Conservation (phyloP, 2,797 vertebrate genomes). For the Valencia hispanica region DNA sequence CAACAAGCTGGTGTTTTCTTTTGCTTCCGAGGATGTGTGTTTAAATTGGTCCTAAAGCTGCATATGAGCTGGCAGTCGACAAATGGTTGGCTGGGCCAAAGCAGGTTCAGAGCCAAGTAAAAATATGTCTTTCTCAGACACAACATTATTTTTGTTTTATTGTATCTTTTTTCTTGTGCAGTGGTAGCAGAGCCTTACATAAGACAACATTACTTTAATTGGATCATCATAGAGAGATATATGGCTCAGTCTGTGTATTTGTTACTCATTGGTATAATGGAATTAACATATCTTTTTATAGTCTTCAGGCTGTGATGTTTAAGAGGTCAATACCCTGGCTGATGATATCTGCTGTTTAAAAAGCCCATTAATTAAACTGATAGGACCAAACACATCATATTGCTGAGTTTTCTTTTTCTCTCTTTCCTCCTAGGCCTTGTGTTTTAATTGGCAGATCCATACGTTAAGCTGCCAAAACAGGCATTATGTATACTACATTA, state of each 20-base stretch:
- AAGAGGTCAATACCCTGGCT: constrained; percentile 40
- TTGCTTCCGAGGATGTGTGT: constrained; percentile 30
- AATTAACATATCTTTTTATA: constrained; percentile 49
- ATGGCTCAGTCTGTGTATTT: constrained; percentile 40
- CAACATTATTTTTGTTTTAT: constrained; percentile 52
- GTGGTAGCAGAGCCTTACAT: constrained; percentile 31
- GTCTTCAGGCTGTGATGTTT: constrained; percentile 34
- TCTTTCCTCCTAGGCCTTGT: neutral
- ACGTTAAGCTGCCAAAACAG: neutral
- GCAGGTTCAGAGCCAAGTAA: constrained; percentile 31
- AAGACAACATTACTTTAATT: constrained; percentile 63
- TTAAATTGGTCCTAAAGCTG: constrained; percentile 22
- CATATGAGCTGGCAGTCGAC: constrained; percentile 33
- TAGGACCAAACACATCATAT: constrained; percentile 11
- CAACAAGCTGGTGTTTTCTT: constrained; percentile 20
- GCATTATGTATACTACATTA: neutral
- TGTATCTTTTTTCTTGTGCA: constrained; percentile 50
- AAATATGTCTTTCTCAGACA: constrained; percentile 52
- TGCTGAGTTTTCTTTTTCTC: constrained; percentile 37
- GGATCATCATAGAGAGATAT: constrained; percentile 48
- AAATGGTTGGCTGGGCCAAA: constrained; percentile 32
- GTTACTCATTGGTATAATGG: constrained; percentile 43
- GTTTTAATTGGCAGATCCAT: neutral
- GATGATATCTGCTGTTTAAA: constrained; percentile 37
- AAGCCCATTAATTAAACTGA: constrained; percentile 41